phyloP scores from a whole-genome alignment of 2,888 invertebrate genomes.

The Rhingia campestris region DNA sequence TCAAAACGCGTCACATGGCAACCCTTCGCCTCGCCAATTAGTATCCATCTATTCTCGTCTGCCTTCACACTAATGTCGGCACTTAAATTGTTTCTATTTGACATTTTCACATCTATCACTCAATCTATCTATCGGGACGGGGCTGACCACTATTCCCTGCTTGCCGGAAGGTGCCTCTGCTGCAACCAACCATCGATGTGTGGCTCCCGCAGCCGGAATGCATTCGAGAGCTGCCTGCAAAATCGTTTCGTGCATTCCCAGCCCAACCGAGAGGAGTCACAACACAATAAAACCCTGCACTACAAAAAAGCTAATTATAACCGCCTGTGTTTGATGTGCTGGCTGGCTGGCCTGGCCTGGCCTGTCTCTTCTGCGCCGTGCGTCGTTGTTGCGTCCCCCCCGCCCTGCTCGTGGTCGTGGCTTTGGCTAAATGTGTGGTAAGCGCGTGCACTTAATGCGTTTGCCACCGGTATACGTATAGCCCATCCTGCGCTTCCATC shows the following conservation, averaged over 20 bases:
- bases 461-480: neutral
- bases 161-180: conserved; percentile 47
- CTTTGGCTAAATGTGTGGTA: neutral
- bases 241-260: conserved; percentile 31
- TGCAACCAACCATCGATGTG: neutral
- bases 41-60: conserved; percentile 48
- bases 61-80: conserved; percentile 52
- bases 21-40: conserved; percentile 42
- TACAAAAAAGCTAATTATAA: conserved; percentile 53
- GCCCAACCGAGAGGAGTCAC: neutral
- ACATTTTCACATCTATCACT: conserved; percentile 66
- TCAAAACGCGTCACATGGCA: conserved; percentile 17
- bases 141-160: conserved; percentile 43
- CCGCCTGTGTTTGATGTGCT: conserved; percentile 21
- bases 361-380: neutral
- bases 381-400: neutral
- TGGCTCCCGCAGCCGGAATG: conserved; percentile 8
- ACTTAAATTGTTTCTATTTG: conserved; percentile 65
- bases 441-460: conserved; percentile 12
- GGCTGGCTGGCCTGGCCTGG: neutral
- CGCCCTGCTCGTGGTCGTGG: neutral
- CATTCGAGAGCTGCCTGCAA: conserved; percentile 17
- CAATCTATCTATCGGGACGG: conserved; percentile 45
- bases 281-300: conserved; percentile 4
- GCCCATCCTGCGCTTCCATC: conserved; percentile 23